Evolutionary conservation across 2,888 invertebrate species (phyloP).

Genomic region (Mythimna ferrago): DNA sequence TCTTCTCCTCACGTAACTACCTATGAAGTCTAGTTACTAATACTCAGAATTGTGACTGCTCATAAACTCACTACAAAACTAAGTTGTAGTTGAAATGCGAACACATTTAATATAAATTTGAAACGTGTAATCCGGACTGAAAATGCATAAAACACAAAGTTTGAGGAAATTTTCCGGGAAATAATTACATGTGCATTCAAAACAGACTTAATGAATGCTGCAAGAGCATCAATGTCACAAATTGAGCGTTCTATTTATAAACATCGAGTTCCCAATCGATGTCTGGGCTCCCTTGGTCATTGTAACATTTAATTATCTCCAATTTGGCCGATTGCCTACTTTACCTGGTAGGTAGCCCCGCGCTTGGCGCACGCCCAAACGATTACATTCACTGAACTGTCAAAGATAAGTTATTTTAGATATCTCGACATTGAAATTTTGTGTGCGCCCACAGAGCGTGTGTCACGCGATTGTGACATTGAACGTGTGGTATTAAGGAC

Average conservation of each 20-base stretch:
- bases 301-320: conserved; percentile 88
- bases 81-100: background rate
- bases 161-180: conserved; percentile 17
- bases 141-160: conserved; percentile 12
- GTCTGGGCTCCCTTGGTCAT: conserved; percentile 83
- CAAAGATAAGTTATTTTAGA: conserved; percentile 90
- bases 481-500: conserved; percentile 69
- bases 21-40: background rate
- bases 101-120: conserved; percentile 1
- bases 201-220: conserved; percentile 50
- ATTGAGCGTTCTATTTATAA: conserved; percentile 72
- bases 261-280: conserved; percentile 76
- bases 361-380: conserved; percentile 83
- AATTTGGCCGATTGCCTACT: conserved; percentile 88
- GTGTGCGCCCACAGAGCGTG: conserved; percentile 69
- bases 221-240: conserved; percentile 54
- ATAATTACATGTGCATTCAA: conserved; percentile 8
- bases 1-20: background rate
- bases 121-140: conserved; percentile 15
- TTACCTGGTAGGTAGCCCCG: conserved; percentile 88
- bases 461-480: conserved; percentile 76
- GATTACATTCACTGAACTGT: conserved; percentile 89
- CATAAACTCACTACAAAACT: conserved; percentile 9
- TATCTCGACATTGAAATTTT: conserved; percentile 87
- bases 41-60: background rate